These are phyloP conservation scores for Campylomormyrus numenius DNA, from an alignment of 2,113 vertebrate genomes.

Conservation along the genomic window DNA sequence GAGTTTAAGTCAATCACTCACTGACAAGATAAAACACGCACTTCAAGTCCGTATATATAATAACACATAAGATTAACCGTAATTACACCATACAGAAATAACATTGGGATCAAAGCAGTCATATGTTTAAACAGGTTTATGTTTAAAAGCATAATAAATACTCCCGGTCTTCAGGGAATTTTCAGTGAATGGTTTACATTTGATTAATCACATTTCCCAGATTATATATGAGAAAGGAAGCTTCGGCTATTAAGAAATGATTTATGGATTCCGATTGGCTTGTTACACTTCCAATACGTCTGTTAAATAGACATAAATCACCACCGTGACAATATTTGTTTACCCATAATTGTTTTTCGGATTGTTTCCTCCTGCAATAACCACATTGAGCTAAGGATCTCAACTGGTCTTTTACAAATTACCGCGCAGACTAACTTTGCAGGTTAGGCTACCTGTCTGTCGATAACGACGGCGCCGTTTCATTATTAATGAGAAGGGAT, in stretches of 20 bases:
- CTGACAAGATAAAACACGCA: background rate
- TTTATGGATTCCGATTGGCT: background rate
- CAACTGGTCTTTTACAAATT: background rate
- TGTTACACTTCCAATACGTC: background rate
- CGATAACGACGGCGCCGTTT: background rate
- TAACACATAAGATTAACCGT: background rate
- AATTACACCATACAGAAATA: background rate
- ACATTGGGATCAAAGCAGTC: background rate
- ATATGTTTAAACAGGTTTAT: background rate
- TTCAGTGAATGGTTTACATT: background rate
- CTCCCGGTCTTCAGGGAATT: background rate
- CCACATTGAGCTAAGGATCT: background rate
- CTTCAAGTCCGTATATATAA: background rate
- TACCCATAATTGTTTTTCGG: background rate
- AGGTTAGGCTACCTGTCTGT: background rate
- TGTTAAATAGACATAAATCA: background rate
- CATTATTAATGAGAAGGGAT: conserved; percentile 13
- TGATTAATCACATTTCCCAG: background rate
- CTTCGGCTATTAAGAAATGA: background rate
- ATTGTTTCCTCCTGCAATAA: background rate
- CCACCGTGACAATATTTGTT: background rate
- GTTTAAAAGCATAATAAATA: background rate
- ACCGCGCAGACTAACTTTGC: background rate
- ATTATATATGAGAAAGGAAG: background rate
- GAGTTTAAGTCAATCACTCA: background rate